Conservation (phyloP, 2,888 invertebrate species). For the Odontothrips loti region DNA sequence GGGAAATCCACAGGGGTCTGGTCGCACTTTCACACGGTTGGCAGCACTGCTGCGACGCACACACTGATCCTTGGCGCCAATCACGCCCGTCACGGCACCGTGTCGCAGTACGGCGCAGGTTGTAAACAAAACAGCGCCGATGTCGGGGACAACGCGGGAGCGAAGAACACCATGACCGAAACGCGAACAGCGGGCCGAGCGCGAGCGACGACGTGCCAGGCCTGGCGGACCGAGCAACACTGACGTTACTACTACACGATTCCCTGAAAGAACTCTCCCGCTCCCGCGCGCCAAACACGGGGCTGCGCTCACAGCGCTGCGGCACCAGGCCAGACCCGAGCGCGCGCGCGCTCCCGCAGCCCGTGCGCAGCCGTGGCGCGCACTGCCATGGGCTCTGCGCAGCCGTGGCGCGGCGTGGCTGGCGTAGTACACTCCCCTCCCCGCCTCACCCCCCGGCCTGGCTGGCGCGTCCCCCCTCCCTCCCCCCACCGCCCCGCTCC, state of each 20-base stretch:
- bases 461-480: too few species aligned
- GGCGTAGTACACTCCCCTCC: neutral
- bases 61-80: too few species aligned
- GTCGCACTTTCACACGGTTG: too few species aligned
- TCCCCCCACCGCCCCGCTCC: too few species aligned
- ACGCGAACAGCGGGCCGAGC: neutral
- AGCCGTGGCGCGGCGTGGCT: neutral
- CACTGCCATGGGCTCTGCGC: too few species aligned
- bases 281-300: neutral
- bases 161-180: neutral
- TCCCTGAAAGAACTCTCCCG: neutral
- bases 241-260: neutral
- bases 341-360: too few species aligned
- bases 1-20: too few species aligned
- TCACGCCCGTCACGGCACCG: neutral
- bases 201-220: neutral
- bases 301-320: neutral
- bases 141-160: neutral
- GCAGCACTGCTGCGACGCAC: too few species aligned
- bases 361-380: too few species aligned
- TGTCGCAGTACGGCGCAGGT: neutral
- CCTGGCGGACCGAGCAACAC: neutral
- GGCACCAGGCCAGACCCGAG: neutral
- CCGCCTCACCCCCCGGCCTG: neutral
- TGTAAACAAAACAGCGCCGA: constrained; percentile 11